Evolutionary conservation across 2,113 vertebrate genomes (phyloP).

Genomic region (Carlito syrichta): DNA sequence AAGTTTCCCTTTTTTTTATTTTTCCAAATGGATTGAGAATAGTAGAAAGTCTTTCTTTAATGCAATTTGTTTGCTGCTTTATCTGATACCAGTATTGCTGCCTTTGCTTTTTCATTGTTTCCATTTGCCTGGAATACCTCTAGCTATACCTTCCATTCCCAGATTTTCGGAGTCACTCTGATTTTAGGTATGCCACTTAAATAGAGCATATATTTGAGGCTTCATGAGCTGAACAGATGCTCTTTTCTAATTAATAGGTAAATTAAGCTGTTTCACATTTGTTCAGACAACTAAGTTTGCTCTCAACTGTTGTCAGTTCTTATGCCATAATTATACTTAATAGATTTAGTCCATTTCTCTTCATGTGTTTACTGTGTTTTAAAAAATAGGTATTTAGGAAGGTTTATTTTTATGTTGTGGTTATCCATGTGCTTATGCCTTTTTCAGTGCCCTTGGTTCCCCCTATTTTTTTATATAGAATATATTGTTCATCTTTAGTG

Average conservation of each 20-base stretch:
- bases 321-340: neutral
- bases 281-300: neutral
- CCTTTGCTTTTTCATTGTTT: neutral
- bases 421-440: neutral
- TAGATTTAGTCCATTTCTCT: neutral
- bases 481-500: neutral
- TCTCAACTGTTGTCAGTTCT: neutral
- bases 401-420: neutral
- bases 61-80: neutral
- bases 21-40: neutral
- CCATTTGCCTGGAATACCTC: neutral
- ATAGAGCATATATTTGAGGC: neutral
- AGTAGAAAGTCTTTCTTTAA: neutral
- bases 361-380: neutral
- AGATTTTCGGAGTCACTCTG: no score
- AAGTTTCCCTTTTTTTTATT: neutral
- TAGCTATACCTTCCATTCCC: neutral
- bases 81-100: neutral
- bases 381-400: neutral
- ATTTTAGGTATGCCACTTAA: neutral
- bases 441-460: neutral
- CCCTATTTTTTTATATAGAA: neutral
- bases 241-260: neutral
- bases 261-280: neutral
- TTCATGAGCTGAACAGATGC: neutral